Conservation (phyloP, 2,888 invertebrate species). For the Trichacis sp. region DNA sequence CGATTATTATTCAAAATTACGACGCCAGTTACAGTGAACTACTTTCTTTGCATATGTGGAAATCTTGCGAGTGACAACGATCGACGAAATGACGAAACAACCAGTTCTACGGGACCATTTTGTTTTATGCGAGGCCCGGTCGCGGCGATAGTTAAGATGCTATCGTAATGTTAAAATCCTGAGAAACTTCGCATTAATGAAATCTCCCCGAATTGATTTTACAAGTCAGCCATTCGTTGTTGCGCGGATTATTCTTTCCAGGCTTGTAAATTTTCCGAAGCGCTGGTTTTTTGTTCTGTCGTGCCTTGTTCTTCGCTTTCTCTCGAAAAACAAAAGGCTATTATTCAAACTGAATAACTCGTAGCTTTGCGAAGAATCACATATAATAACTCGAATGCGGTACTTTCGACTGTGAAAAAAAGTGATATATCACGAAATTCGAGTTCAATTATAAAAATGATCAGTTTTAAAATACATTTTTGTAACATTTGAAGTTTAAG, state of each 20-base stretch:
- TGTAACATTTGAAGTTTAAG: too few relatives aligned
- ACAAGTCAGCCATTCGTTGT: too few relatives aligned
- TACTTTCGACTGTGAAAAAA: too few relatives aligned
- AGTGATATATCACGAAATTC: too few relatives aligned
- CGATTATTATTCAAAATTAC: slow-evolving; percentile 26
- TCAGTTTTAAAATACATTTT: too few relatives aligned
- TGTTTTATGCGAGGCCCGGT: slow-evolving; percentile 9
- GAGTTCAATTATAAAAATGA: too few relatives aligned
- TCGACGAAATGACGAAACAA: slow-evolving; percentile 35
- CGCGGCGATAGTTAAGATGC: slow-evolving; percentile 23
- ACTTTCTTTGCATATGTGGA: slow-evolving; percentile 33
- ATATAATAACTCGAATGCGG: too few relatives aligned
- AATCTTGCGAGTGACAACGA: slow-evolving; percentile 25
- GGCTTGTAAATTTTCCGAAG: background rate
- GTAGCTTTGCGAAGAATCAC: too few relatives aligned
- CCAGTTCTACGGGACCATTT: slow-evolving; percentile 15
- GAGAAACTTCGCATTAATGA: slow-evolving; percentile 5
- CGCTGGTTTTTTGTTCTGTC: background rate
- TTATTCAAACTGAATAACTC: too few relatives aligned
- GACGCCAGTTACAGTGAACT: slow-evolving; percentile 26
- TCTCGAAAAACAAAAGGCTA: too few relatives aligned
- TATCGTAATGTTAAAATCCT: slow-evolving; percentile 17
- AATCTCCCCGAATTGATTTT: slow-evolving; percentile 5
- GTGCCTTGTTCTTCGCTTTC: too few relatives aligned
- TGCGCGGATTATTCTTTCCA: background rate